phyloP scores from a whole-genome alignment of 2,888 invertebrate species.

The Antheraea yamamai region DNA sequence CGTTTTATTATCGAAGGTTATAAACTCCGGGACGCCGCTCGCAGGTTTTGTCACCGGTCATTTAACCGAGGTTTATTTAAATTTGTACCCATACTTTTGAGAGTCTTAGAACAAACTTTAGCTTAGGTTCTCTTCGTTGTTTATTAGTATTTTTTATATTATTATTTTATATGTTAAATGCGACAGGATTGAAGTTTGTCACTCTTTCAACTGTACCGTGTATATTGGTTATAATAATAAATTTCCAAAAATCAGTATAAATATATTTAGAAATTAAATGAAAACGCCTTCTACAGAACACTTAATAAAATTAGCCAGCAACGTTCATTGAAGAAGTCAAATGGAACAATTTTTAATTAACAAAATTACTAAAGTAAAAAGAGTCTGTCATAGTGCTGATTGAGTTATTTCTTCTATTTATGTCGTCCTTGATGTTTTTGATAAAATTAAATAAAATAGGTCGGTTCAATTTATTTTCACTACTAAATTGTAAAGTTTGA shows the following conservation, averaged over 20 bases:
- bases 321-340: slow-evolving; percentile 41
- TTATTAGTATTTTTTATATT: too few relatives aligned
- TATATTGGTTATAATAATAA: neutral
- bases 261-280: neutral
- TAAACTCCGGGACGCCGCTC: too few relatives aligned
- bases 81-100: too few relatives aligned
- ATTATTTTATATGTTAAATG: too few relatives aligned
- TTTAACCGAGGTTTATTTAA: too few relatives aligned
- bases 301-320: slow-evolving; percentile 46
- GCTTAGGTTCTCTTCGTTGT: too few relatives aligned
- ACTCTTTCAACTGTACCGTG: too few relatives aligned
- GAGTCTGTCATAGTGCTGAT: slow-evolving; percentile 34
- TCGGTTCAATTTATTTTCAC: neutral
- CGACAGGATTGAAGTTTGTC: too few relatives aligned
- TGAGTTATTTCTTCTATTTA: slow-evolving; percentile 33
- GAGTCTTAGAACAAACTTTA: too few relatives aligned
- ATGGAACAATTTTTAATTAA: slow-evolving; percentile 50
- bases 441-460: neutral
- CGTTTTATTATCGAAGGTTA: too few relatives aligned
- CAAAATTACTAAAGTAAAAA: slow-evolving; percentile 44
- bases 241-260: neutral
- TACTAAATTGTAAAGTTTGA: neutral
- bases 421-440: neutral
- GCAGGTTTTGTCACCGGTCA: too few relatives aligned
- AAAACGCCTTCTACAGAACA: slow-evolving; percentile 7